A percentile compares a stretch with the other conserved stretches of the same genome.
Conservation (phyloP, 2,797 vertebrate species). For the Mus minutoides region DNA sequence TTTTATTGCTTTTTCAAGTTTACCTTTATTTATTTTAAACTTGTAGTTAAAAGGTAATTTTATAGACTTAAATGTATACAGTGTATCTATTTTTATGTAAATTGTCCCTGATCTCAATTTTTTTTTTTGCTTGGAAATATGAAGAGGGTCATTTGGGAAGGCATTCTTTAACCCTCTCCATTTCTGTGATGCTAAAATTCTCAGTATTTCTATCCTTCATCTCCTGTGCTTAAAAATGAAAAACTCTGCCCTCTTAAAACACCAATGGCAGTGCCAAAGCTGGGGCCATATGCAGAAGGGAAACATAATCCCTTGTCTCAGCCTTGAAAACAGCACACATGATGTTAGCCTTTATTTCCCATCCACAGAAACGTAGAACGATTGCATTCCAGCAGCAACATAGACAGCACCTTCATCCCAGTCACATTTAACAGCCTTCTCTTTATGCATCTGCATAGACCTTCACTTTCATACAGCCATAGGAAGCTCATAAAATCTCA, state of each 20-base stretch:
- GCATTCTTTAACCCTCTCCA: neutral
- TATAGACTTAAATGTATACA: neutral
- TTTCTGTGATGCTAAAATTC: neutral
- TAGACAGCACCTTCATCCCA: constrained; percentile 68
- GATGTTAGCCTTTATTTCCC: neutral
- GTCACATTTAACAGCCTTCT: constrained; percentile 71
- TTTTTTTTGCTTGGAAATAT: no score
- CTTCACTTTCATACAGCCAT: constrained; percentile 66
- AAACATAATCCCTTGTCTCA: neutral
- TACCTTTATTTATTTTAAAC: constrained; percentile 4
- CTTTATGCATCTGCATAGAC: constrained; percentile 71
- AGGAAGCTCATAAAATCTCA: constrained; percentile 80
- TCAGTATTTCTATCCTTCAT: neutral
- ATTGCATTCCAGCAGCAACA: constrained; percentile 34
- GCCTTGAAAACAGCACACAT: neutral
- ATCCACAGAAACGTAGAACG: neutral
- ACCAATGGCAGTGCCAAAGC: neutral
- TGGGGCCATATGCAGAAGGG: no score
- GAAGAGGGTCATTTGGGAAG: neutral
- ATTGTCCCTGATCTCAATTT: neutral
- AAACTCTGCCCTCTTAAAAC: neutral
- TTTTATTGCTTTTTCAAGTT: neutral
- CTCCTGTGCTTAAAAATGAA: neutral
- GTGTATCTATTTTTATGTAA: neutral
- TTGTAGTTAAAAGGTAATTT: neutral